Evolutionary conservation across 2,113 vertebrate species (phyloP), one percentile per base, ranked within the genome.

Genomic region (Aegithalos caudatus): DNA sequence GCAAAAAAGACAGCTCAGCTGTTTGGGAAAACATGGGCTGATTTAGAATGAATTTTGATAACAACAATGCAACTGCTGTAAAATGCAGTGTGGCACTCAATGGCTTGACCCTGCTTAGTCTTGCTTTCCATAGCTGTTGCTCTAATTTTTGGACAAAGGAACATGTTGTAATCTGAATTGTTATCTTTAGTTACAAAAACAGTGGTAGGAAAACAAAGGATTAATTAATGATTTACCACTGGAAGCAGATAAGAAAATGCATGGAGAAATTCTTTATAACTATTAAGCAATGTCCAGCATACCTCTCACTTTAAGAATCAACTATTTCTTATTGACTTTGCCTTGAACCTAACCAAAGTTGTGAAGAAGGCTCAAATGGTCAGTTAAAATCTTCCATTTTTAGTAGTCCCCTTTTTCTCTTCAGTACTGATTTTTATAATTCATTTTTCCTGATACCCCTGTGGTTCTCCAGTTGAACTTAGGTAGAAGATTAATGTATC

Each of bases 341-440:
- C 33, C 42, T 88, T 61, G 27, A 65, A 73, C 27, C 60, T 78
- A 88, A 50, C 8, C 11, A 1, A 90, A 82, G 19, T 38, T 53
- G 42, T 73, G 45, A 80, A 82, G 40, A 73, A 71, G 31, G 11
- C 42, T 74, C 44, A 33, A 92, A 70, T 19, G 29, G 60, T 83
- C 80, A 94, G 15, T 74, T 92, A 83, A 88, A 92, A 81, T 44
- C 24, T 33, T 86, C 27, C 6, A 27, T 38, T 82, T 85, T 82
- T 25, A 73, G 33, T 35, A 85, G 45, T 72, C 6, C 13, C 3
- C 76, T 94, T 62, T 77, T 83, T 69, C n/a, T 72, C 21, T 70
- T 90, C 67, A 27, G 70, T 51, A 38, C 40, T 69, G 31, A 3
- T 69, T 56, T 88, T 82, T 56, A 56, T 37, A 61, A 88, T 62